Percentiles rank a stretch among this genome's conserved stretches.
Conservation (phyloP, 2,113 vertebrate species). For the Anguilla japonica region DNA sequence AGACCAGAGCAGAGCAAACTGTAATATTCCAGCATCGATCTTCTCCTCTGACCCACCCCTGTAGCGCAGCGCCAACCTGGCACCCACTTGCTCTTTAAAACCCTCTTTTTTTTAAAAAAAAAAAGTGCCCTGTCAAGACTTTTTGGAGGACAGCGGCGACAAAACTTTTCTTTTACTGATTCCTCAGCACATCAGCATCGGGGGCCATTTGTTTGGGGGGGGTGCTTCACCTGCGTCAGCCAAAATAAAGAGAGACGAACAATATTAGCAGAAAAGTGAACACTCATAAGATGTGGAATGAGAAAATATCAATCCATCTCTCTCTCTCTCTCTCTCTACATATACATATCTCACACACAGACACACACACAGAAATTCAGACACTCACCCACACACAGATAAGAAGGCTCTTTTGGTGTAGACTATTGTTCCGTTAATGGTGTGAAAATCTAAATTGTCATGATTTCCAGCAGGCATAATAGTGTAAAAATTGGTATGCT, state of each 20-base stretch:
- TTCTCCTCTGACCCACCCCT: conserved; percentile 8
- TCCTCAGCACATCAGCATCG: conserved; percentile 24
- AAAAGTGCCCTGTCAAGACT: conserved; percentile 45
- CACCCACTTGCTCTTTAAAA: conserved; percentile 24
- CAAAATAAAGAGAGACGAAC: background rate
- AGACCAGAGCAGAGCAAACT: background rate
- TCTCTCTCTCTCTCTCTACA: background rate
- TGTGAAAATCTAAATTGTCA: background rate
- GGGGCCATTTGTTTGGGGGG: background rate
- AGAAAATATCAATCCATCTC: background rate
- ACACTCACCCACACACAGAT: no score
- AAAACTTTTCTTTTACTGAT: conserved; percentile 26
- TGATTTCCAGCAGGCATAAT: no score
- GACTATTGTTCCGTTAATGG: background rate
- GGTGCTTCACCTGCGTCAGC: background rate
- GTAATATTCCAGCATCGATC: background rate
- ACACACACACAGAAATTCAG: no score
- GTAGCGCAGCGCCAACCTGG: conserved; percentile 34
- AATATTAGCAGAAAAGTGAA: background rate
- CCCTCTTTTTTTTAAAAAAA: conserved; percentile 8
- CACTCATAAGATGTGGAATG: background rate
- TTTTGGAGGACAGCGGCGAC: conserved; percentile 48
- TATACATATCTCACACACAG: no score
- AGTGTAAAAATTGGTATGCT: no score
- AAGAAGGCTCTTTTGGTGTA: no score